Conservation (phyloP, 2,888 invertebrate species). For the Ptychoptera contaminata region DNA sequence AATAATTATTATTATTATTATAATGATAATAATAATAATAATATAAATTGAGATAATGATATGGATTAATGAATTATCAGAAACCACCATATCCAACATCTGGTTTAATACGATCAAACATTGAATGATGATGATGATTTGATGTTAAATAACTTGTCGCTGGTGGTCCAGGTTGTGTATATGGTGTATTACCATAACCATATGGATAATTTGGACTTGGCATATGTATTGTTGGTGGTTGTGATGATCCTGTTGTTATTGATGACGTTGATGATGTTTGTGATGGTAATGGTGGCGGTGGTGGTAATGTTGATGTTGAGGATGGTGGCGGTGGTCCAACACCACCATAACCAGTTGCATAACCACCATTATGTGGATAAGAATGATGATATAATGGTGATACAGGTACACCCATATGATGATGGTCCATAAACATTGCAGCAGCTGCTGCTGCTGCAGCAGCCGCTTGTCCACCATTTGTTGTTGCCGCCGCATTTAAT, state of each 20-base stretch:
- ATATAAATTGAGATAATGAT: constrained; percentile 1
- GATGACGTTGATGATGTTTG: constrained; percentile 3
- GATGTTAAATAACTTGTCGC: constrained; percentile 19
- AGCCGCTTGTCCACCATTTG: constrained; percentile 12
- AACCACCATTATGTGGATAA: constrained; percentile 19
- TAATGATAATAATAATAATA: not conserved
- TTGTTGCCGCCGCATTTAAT: constrained; percentile 21
- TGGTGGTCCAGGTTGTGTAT: constrained; percentile 10
- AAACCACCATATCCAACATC: constrained; percentile 37
- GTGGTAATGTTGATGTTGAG: constrained; percentile 36
- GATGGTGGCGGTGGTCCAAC: constrained; percentile 21
- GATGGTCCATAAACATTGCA: constrained; percentile 33
- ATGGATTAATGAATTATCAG: constrained; percentile 19
- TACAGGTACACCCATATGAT: constrained; percentile 32
- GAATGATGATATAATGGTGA: constrained; percentile 29
- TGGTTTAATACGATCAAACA: constrained; percentile 35
- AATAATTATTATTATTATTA: no score
- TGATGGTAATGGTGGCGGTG: constrained; percentile 30
- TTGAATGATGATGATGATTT: constrained; percentile 30
- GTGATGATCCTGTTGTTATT: constrained; percentile 24
- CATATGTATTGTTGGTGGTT: constrained; percentile 44
- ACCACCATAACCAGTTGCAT: constrained; percentile 20
- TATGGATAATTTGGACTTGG: constrained; percentile 55
- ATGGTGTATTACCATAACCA: constrained; percentile 22
- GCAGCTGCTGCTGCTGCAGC: constrained; percentile 15